These are phyloP conservation scores for Hirtodrosophila trivittata DNA, from an alignment of 2,888 invertebrate species.

Conservation along the genomic window DNA sequence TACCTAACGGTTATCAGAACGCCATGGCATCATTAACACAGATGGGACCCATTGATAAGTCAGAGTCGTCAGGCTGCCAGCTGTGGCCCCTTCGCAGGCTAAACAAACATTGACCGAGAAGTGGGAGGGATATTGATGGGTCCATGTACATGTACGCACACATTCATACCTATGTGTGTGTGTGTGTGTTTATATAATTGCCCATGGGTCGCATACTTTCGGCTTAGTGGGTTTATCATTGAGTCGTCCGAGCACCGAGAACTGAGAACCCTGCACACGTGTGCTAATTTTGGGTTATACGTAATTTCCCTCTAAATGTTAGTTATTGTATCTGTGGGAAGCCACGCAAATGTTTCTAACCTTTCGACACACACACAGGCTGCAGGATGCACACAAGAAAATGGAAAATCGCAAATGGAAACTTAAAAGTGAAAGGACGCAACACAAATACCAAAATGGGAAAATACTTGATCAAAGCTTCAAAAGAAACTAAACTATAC, in stretches of 20 bases:
- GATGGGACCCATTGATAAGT: conserved; percentile 64
- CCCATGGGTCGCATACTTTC: conserved; percentile 63
- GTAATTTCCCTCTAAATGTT: conserved; percentile 36
- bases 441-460: too few species aligned
- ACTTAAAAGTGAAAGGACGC: conserved; percentile 8
- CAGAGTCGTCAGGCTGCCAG: conserved; percentile 47
- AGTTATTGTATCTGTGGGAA: conserved; percentile 44
- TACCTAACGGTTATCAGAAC: conserved; percentile 62
- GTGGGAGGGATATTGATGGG: conserved; percentile 43
- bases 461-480: too few species aligned
- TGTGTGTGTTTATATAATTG: conserved; percentile 28
- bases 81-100: conserved; percentile 39
- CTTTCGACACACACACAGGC: conserved; percentile 1
- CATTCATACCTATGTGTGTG: neutral
- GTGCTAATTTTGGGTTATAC: conserved; percentile 59
- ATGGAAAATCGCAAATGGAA: neutral
- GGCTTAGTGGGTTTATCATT: conserved; percentile 57
- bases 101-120: conserved; percentile 34
- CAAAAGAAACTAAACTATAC: too few species aligned
- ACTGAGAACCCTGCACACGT: too few species aligned
- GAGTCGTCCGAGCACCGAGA: conserved; percentile 30
- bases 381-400: neutral
- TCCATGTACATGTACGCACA: neutral
- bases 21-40: conserved; percentile 65
- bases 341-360: conserved; percentile 37